phyloP scores from a whole-genome alignment of 1,140 invertebrate species.

The Adelges cooleyi region DNA sequence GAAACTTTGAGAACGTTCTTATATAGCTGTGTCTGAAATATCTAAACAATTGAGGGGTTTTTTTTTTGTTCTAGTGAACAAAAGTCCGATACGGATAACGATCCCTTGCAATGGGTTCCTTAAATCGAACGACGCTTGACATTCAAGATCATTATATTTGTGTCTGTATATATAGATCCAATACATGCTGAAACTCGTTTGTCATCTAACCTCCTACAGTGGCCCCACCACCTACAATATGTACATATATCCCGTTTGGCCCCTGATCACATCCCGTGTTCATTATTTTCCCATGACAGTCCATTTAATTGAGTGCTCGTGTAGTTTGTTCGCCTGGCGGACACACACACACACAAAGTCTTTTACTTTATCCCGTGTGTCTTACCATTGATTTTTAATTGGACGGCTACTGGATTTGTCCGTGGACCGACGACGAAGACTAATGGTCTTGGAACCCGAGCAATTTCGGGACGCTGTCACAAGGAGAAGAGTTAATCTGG shows the following conservation, averaged over 20 bases:
- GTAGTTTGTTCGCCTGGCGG: not conserved
- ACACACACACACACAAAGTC: not conserved
- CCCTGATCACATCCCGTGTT: constrained; percentile 1
- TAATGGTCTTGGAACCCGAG: not conserved
- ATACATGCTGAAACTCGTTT: constrained; percentile 13
- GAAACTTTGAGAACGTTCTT: no score
- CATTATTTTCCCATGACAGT: constrained; percentile 18
- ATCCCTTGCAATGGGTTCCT: no score
- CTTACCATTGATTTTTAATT: constrained; percentile 17
- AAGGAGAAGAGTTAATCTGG: constrained; percentile 20
- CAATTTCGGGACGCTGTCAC: constrained; percentile 15
- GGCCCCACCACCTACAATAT: not conserved
- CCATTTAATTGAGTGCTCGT: constrained; percentile 2
- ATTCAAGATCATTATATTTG: not conserved
- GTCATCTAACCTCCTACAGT: not conserved
- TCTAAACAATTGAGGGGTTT: no score
- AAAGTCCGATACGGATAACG: no score
- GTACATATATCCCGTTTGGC: not conserved
- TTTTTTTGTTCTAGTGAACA: no score
- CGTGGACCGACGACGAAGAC: constrained; percentile 10
- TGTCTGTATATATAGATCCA: not conserved
- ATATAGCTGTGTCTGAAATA: no score
- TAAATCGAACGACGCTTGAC: no score
- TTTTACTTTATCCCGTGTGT: not conserved
- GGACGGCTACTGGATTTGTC: constrained; percentile 18